Conservation (phyloP, 2,888 invertebrate species). For the Acanthosepion lycidas region DNA sequence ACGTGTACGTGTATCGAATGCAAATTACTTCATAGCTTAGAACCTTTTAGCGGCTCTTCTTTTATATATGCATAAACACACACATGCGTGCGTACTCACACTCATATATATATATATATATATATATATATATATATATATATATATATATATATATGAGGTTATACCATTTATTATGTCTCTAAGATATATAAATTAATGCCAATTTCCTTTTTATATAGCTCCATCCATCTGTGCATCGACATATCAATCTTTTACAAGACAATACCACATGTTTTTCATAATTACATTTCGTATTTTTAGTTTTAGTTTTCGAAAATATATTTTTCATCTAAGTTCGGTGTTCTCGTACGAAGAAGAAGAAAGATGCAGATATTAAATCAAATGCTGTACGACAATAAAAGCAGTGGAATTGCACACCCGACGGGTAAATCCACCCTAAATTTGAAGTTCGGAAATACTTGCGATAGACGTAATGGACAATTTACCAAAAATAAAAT, state of each 20-base stretch:
- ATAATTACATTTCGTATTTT: background rate
- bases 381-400: background rate
- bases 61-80: too few relatives aligned
- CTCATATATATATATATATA: background rate
- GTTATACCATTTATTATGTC: too few relatives aligned
- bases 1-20: too few relatives aligned
- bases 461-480: background rate
- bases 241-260: background rate
- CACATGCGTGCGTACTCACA: background rate
- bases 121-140: background rate
- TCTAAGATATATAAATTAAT: background rate
- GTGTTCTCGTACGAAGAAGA: background rate
- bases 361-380: background rate
- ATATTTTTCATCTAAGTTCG: background rate
- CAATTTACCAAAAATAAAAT: background rate
- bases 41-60: too few relatives aligned
- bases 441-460: background rate
- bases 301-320: background rate
- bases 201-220: background rate
- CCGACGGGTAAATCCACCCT: background rate
- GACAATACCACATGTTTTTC: background rate
- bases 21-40: too few relatives aligned
- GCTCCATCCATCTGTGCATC: background rate
- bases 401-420: background rate
- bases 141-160: background rate